A percentile compares a stretch with the other conserved stretches of the same genome.
These are phyloP conservation scores for Chymomyza costata DNA, from an alignment of 1,140 invertebrate species.

Conservation along the genomic window DNA sequence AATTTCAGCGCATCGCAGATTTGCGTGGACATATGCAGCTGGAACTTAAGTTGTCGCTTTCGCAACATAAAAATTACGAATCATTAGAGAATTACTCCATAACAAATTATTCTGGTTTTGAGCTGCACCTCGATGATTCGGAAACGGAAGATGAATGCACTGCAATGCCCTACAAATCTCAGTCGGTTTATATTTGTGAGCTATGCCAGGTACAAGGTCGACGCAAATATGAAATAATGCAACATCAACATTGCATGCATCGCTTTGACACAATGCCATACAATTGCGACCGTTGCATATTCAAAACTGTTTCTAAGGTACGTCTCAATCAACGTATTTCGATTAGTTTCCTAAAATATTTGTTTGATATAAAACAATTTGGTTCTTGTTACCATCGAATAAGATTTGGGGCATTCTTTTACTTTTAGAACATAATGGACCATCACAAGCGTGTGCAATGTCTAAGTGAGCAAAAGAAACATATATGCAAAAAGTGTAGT, in stretches of 20 bases:
- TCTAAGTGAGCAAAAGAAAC: constrained; percentile 27
- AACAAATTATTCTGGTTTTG: constrained; percentile 25
- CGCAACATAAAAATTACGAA: not conserved
- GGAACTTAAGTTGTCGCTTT: not conserved
- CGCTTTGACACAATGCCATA: constrained; percentile 14
- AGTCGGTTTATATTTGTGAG: constrained; percentile 64
- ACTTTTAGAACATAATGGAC: constrained; percentile 21
- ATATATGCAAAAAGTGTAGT: constrained; percentile 73
- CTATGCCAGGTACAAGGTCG: constrained; percentile 70
- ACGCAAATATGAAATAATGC: constrained; percentile 31
- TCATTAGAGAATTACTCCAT: constrained; percentile 22
- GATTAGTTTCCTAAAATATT: not conserved
- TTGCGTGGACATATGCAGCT: constrained; percentile 10
- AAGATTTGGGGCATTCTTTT: no score
- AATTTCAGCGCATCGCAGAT: constrained; percentile 9
- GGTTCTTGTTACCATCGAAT: no score
- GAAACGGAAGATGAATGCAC: constrained; percentile 23
- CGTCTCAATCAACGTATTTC: not conserved
- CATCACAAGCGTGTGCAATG: constrained; percentile 24
- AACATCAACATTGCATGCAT: constrained; percentile 27
- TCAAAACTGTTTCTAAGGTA: constrained; percentile 13
- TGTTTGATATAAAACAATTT: no score
- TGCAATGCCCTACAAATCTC: not conserved
- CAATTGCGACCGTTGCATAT: constrained; percentile 24
- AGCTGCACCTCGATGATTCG: constrained; percentile 32